Conservation (phyloP, 2,888 invertebrate genomes). For the Macrophya alboannulata region DNA sequence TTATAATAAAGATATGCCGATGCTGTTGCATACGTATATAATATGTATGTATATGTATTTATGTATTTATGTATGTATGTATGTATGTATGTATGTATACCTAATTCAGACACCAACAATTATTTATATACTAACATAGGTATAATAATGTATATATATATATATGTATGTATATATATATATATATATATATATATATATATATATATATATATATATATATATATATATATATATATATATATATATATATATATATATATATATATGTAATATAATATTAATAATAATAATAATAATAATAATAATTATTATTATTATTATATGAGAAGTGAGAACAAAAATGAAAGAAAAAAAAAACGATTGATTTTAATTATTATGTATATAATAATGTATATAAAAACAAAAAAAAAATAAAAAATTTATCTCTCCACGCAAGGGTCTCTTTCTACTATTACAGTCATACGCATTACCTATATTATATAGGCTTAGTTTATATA, state of each 20-base stretch:
- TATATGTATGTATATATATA: too few species aligned
- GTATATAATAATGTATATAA: background rate
- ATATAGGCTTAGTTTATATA: slow-evolving; percentile 34
- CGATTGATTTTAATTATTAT: background rate
- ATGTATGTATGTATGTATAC: background rate
- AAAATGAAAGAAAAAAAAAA: too few species aligned
- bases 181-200: too few species aligned
- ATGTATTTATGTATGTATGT: background rate
- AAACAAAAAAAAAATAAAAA: background rate
- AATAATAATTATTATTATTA: background rate
- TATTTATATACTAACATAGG: background rate
- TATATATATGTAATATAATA: too few species aligned
- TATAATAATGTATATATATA: too few species aligned
- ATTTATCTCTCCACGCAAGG: slow-evolving; percentile 4
- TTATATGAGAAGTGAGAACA: too few species aligned
- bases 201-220: too few species aligned
- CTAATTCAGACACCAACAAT: background rate
- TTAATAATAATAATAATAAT: background rate
- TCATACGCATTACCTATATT: background rate
- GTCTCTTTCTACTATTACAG: background rate
- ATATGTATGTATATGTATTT: background rate
- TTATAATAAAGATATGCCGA: background rate
- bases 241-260: too few species aligned
- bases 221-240: too few species aligned
- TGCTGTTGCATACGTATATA: background rate